Evolutionary conservation across 2,113 vertebrate species (phyloP).

Genomic region (Antennarius striatus): DNA sequence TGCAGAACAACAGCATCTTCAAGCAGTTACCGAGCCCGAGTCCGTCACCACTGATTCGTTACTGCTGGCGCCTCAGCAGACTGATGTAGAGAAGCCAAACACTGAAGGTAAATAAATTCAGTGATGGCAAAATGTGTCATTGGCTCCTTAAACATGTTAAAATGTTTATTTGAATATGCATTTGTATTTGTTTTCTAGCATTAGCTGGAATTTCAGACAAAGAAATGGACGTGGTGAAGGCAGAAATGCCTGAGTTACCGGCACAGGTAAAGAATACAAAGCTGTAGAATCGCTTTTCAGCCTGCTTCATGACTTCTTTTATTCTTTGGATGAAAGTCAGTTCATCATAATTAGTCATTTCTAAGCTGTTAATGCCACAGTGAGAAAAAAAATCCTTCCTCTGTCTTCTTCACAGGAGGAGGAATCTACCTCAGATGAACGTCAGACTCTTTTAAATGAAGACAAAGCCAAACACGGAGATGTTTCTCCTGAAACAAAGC

Average conservation of each 20-base stretch:
- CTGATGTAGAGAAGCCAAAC: constrained; percentile 10
- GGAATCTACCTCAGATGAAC: neutral
- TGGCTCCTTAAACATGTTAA: neutral
- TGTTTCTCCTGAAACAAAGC: constrained; percentile 7
- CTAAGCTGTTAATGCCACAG: no score
- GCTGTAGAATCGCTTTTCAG: neutral
- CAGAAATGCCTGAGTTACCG: neutral
- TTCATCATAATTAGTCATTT: no score
- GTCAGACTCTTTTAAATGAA: constrained; percentile 16
- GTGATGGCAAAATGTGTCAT: neutral
- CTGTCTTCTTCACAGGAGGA: constrained; percentile 28
- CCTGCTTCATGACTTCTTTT: neutral
- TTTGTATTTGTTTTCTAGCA: constrained; percentile 23
- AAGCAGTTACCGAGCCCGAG: neutral
- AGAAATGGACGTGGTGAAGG: constrained; percentile 1
- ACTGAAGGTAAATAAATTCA: constrained; percentile 46
- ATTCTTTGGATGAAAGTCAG: no score
- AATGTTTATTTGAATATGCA: neutral
- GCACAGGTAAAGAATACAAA: constrained; percentile 54
- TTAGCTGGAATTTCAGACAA: constrained; percentile 13
- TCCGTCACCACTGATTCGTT: neutral
- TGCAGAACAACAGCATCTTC: constrained; percentile 10
- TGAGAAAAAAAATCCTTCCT: neutral
- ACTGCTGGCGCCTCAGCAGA: constrained; percentile 1
- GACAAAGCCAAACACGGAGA: constrained; percentile 19